Conservation (phyloP, 2,797 vertebrate genomes). For the Sebastes variabilis region DNA sequence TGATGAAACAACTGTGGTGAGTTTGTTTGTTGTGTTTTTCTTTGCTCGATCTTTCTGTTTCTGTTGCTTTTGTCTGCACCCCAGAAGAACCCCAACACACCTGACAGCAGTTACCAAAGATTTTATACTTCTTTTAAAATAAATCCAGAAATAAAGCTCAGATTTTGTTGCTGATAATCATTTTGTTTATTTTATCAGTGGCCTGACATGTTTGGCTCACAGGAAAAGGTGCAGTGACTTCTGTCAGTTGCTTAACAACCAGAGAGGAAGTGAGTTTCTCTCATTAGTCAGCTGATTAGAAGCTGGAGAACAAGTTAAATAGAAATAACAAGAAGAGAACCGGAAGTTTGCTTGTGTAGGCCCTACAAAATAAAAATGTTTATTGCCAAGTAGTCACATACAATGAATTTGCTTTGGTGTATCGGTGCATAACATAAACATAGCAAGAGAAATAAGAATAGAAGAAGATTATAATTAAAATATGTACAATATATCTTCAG, state of each 20-base stretch:
- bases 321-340: accelerated
- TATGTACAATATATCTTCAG: too few relatives aligned
- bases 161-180: accelerated
- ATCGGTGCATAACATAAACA: neutral
- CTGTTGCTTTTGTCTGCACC: slow-evolving; percentile 63
- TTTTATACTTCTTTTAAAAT: neutral
- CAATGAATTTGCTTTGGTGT: neutral
- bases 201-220: neutral
- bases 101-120: neutral
- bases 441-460: too few relatives aligned
- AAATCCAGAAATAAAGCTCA: accelerated
- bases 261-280: slow-evolving; percentile 64
- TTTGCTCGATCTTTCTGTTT: neutral
- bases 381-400: neutral
- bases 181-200: neutral
- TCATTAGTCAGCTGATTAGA: slow-evolving; percentile 77
- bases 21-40: too few relatives aligned
- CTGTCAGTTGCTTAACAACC: neutral
- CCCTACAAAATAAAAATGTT: slow-evolving; percentile 34
- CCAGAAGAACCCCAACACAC: neutral
- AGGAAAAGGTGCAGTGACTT: neutral
- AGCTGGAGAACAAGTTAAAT: neutral
- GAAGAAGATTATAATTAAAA: neutral
- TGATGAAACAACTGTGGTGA: neutral
- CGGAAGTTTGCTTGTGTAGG: accelerated